Evolutionary conservation across 2,888 invertebrate species (phyloP).

Genomic region (Cephalotes varians): DNA sequence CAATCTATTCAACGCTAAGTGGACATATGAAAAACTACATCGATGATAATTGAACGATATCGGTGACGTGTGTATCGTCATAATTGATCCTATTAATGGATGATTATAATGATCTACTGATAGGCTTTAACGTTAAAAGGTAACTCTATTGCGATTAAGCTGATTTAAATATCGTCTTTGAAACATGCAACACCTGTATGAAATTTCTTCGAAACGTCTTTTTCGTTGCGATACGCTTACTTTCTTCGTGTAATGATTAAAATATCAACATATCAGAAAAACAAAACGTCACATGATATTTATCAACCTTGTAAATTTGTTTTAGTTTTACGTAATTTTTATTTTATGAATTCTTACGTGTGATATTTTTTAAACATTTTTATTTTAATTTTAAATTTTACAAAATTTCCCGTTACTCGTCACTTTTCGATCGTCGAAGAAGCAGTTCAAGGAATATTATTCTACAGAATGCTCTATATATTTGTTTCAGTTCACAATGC

Average conservation of each 20-base stretch:
- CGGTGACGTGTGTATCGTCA: conserved; percentile 25
- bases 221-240: too few species aligned
- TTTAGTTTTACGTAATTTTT: neutral
- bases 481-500: conserved; percentile 84
- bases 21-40: conserved; percentile 41
- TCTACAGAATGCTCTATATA: neutral
- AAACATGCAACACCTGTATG: neutral
- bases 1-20: conserved; percentile 37
- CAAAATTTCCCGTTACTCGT: neutral
- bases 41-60: conserved; percentile 45
- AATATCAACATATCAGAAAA: neutral
- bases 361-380: neutral
- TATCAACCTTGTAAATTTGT: neutral
- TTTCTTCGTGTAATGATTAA: neutral
- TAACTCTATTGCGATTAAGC: neutral
- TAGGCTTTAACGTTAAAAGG: neutral
- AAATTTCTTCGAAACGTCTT: neutral
- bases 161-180: neutral
- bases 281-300: neutral
- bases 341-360: neutral
- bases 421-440: neutral
- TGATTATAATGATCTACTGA: neutral
- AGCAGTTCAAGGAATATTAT: neutral
- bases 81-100: conserved; percentile 41
- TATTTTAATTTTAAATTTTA: neutral